A percentile compares a stretch with the other conserved stretches of the same genome.
Evolutionary conservation across 1,140 invertebrate genomes (phyloP).

Genomic region (Berghia stephanieae): DNA sequence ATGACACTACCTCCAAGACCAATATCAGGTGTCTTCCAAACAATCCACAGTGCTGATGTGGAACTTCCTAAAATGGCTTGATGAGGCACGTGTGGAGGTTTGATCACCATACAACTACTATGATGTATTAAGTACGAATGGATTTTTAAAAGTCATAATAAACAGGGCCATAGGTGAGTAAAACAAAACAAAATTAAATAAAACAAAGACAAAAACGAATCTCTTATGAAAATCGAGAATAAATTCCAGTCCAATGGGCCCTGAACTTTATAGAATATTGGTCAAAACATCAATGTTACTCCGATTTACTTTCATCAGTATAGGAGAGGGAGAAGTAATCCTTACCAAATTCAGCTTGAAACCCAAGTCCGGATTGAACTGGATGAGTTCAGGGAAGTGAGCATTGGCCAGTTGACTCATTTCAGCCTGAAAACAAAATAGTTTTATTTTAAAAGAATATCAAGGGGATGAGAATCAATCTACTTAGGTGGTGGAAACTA

Average conservation of each 20-base stretch:
- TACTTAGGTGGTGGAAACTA: not conserved
- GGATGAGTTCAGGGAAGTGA: conserved; percentile 49
- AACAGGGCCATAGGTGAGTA: not conserved
- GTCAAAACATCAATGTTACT: not conserved
- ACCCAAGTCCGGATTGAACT: conserved; percentile 42
- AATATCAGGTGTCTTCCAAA: no score
- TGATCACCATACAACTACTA: not conserved
- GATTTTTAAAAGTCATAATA: not conserved
- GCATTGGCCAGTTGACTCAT: conserved; percentile 41
- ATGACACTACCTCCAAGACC: no score
- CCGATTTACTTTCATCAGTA: not conserved
- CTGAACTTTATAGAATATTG: not conserved
- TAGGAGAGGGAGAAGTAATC: not conserved
- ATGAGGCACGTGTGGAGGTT: not conserved
- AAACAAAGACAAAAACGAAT: not conserved
- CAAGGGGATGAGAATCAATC: not conserved
- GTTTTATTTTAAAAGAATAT: not conserved
- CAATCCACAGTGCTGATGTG: not conserved
- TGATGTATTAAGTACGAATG: not conserved
- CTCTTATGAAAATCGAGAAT: not conserved
- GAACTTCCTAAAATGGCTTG: not conserved
- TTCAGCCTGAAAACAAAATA: conserved; percentile 36
- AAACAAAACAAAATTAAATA: not conserved
- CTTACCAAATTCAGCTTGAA: conserved; percentile 44
- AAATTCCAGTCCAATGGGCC: no score